A percentile compares a stretch with the other conserved stretches of the same genome.
These are phyloP conservation scores for Amblyraja radiata DNA, from an alignment of 2,797 vertebrate genomes.

Conservation along the genomic window DNA sequence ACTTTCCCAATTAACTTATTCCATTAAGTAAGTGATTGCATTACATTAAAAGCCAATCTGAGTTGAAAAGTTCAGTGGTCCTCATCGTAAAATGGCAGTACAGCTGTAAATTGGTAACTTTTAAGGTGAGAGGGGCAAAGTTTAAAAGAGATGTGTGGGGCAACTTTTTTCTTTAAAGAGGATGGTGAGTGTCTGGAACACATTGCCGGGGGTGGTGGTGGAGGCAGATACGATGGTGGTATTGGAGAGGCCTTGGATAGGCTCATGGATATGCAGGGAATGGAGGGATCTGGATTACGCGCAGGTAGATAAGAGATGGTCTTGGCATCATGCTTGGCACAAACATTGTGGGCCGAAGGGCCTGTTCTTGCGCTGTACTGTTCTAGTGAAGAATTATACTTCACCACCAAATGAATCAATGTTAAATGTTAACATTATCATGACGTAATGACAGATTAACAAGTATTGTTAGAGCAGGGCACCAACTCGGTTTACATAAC, in stretches of 20 bases:
- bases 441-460: not conserved
- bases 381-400: not conserved
- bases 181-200: too few relatives aligned
- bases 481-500: not conserved
- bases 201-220: too few relatives aligned
- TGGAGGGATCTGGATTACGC: too few relatives aligned
- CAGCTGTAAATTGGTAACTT: not conserved
- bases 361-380: too few relatives aligned
- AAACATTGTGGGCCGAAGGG: too few relatives aligned
- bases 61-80: not conserved
- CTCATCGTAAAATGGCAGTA: not conserved
- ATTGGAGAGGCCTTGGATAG: too few relatives aligned
- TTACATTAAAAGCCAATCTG: slow-evolving; percentile 19
- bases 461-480: not conserved
- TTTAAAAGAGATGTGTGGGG: too few relatives aligned
- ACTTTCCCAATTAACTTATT: not conserved
- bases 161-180: too few relatives aligned
- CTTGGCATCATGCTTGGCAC: too few relatives aligned
- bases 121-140: not conserved
- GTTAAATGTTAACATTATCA: not conserved
- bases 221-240: too few relatives aligned
- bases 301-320: too few relatives aligned
- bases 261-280: too few relatives aligned
- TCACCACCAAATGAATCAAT: not conserved
- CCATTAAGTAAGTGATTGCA: not conserved